These are phyloP conservation scores for Lepidotrigona ventralis DNA, from an alignment of 1,140 invertebrate genomes.

Conservation along the genomic window DNA sequence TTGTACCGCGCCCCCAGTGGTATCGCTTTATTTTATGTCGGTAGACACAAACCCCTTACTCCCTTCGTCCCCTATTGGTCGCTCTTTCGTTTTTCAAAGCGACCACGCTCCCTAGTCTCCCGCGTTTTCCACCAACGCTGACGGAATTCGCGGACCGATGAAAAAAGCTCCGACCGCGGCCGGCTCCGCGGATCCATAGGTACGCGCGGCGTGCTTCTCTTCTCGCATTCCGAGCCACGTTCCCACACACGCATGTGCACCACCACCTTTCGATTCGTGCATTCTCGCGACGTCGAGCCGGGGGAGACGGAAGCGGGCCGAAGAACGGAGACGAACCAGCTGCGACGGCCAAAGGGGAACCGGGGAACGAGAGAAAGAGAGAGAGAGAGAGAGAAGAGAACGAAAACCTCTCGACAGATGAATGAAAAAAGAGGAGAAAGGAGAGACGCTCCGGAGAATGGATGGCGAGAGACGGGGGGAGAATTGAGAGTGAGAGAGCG, in stretches of 20 bases:
- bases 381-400: not conserved
- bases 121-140: not conserved
- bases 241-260: slow-evolving; percentile 69
- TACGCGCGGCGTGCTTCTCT: slow-evolving; percentile 52
- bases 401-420: slow-evolving; percentile 27
- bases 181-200: slow-evolving; percentile 61
- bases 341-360: not conserved
- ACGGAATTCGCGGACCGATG: not conserved
- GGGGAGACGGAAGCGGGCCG: slow-evolving; percentile 28
- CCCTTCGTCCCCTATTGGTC: too few relatives aligned
- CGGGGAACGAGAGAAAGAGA: not conserved
- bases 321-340: slow-evolving; percentile 10
- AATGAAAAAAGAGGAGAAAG: slow-evolving; percentile 56
- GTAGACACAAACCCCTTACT: too few relatives aligned
- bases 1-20: too few relatives aligned
- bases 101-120: too few relatives aligned
- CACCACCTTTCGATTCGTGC: slow-evolving; percentile 70
- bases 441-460: slow-evolving; percentile 12
- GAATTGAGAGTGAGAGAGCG: not conserved
- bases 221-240: slow-evolving; percentile 69
- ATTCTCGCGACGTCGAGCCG: slow-evolving; percentile 61
- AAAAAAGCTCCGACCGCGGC: slow-evolving; percentile 47
- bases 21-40: too few relatives aligned
- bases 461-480: not conserved
- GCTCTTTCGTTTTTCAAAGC: not conserved